Base-by-base conservation (phyloP, 2,888 invertebrate species). In the Keiferia lycopersicella region DNA sequence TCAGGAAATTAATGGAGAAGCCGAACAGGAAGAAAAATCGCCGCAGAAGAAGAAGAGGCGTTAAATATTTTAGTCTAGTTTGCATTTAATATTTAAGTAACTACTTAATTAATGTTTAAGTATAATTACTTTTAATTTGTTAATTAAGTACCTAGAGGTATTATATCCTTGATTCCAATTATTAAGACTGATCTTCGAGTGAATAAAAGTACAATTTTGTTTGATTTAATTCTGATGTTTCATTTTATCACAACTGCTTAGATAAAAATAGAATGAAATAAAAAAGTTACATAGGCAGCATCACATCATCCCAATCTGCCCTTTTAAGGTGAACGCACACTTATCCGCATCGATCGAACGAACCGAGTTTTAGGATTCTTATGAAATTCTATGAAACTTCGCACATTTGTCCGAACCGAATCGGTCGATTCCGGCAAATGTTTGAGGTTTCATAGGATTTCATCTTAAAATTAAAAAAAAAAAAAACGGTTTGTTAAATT, bases 11-110 rank as follows among this genome's bases (percentile, higher is more conserved):
- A 61, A 73, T 65, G 34, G 62, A 0, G 72, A 70, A 51, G 68
- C 64, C 53, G 59, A 66, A 62, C 41, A 20, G 6, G 68, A 65
- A 3, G 73, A 69, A 20, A 69, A 72, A 45, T 61, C 84, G 0
- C 87, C 86, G 1, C 84, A 87, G 73, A 90, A 91, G 68, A 90
- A 87, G 72, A 82, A 80, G 14, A 84, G 77, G 67, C 84, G 87
- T 72, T 84, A 74, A 56, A 26, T 30, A 41, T 58, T 58, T 20
- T n/a, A 2, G n/a, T 34, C 10, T 53, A 53, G 0, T 53, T 51
- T 51, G 18, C 18, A 51, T 51, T 51, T 53, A 14, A 4, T 45
- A 45, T 10, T 41, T 34, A 34, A 34, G 45, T 45, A 48, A 18
- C 6, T 48, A 48, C 48, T 16, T 48, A 48, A 26, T 26, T 26